Evolutionary conservation across 64 coral and sea anemone species (phyloP), one percentile per base, ranked within the genome.

Genomic region (Porites lutea): DNA sequence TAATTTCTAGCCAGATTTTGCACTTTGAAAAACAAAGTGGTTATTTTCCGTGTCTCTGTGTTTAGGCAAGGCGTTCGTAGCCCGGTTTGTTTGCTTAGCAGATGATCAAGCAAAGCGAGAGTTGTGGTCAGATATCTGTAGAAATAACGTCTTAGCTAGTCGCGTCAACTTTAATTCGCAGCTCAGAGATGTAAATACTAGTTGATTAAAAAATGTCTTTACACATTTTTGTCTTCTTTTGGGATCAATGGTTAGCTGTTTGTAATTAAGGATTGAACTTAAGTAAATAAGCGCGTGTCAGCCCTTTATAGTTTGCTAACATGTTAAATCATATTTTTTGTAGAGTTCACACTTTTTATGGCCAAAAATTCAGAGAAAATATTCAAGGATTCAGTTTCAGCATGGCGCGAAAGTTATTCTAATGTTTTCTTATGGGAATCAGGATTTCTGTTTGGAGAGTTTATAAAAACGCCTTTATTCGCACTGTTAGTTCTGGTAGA

Each of bases 121-220:
- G 57, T 22, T 15, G 78, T 11, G 78, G 81, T 84, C 61, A 84
- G 5, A 19, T 45, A 84, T 84, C 81, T 84, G 45, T 68, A 84
- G 81, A 18, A 84, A 84, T 21, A 84, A 65, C 81, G 49, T 84
- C 81, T 84, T 84, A 84, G 8, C 19, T 12, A 65, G 81, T 68
- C 81, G 81, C 81, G 81, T 23, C 81, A 63, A 52, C 49, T 84
- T 65, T 84, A 84, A 84, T 68, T 84, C 62, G 46, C 18, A 68
- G 47, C 43, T 84, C 45, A 51, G 48, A 10, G 19, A 23, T 50
- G 69, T 69, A 76, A 76, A 76, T 51, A 51, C 16, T 51, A 65
- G 48, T 69, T 84, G 81, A 84, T 84, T 45, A 84, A 84, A 84
- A 63, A 51, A 67, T n/a, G 61, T 18, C 81, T 68, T 83, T 84